These are phyloP conservation scores for Leptatherina wallacei DNA, from an alignment of 2,797 vertebrate genomes.

Conservation along the genomic window DNA sequence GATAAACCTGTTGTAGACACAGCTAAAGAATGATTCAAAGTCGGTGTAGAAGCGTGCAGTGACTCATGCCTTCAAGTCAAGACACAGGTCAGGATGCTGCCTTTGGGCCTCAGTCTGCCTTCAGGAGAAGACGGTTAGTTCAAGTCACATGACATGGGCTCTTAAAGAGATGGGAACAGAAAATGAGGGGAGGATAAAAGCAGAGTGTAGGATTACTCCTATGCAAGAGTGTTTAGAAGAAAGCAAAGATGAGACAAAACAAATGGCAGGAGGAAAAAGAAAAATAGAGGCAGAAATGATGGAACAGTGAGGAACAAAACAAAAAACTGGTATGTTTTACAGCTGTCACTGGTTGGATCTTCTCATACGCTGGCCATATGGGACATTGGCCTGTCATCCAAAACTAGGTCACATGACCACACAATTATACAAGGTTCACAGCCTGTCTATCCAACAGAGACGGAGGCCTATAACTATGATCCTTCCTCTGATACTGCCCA, in stretches of 20 bases:
- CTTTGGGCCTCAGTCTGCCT: conserved; percentile 53
- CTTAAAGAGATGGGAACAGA: conserved; percentile 55
- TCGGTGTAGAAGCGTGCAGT: conserved; percentile 21
- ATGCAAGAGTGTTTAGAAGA: conserved; percentile 31
- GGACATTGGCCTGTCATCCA: conserved; percentile 57
- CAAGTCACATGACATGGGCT: conserved; percentile 70
- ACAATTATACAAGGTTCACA: conserved; percentile 61
- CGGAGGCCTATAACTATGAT: background rate
- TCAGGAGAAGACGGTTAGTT: conserved; percentile 50
- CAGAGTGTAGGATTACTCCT: conserved; percentile 47
- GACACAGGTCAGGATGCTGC: conserved; percentile 55
- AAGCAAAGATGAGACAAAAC: conserved; percentile 34
- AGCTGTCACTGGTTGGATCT: conserved; percentile 70
- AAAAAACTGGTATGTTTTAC: conserved; percentile 50
- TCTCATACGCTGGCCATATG: conserved; percentile 66
- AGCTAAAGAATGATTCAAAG: conserved; percentile 30
- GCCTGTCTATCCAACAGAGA: conserved; percentile 15
- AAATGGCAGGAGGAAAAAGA: conserved; percentile 26
- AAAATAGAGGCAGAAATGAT: conserved; percentile 1
- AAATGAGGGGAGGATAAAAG: conserved; percentile 46
- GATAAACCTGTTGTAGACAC: conserved; percentile 26
- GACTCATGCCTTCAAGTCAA: conserved; percentile 50
- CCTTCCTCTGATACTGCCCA: background rate
- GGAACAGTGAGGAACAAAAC: conserved; percentile 3
- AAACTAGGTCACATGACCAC: conserved; percentile 74